Evolutionary conservation across 2,888 invertebrate species (phyloP), one percentile per base, ranked within the genome.

Genomic region (Coelopa pilipes): DNA sequence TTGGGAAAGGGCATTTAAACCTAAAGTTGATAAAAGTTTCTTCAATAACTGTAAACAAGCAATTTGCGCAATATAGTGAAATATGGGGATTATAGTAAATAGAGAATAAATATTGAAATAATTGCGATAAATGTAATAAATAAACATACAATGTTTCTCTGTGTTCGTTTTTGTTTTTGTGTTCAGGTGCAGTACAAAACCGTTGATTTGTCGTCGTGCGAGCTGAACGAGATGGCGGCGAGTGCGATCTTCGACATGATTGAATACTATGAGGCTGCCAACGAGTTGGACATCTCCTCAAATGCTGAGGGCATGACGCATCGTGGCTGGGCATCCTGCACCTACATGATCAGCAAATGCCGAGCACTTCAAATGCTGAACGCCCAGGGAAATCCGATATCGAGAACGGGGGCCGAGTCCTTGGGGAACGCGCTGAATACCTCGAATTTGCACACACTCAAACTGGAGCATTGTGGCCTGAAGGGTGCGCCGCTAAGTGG

Each of bases 221-320:
- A 83, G 13, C 77, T 88, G 71, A 82, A 83, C 67, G 88, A 88
- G 80, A 86, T 90, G 89, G 89, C 90, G 75, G 90, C 93, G 59
- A 93, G 94, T 80, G 93, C 95, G 60, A 86, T 97, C 71, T 96
- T 95, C 86, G 96, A 97, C 86, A 96, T 96, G 94, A 90, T 96
- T 77, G 96, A 97, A 85, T 97, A 94, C 86, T 97, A 97, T 87
- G 96, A 96, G 85, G 94, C 96, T 62, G 91, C 94, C 0, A 89
- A 90, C 77, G 90, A 92, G 78, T 87, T 97, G 76, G 93, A 93
- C 84, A 92, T 97, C 77, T 92, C 93, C 49, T 92, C 92, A 69
- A 96, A 95, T 86, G 89, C 92, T 74, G 90, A 90, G 79, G 82
- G 81, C 55, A 93, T 96, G 86, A 93, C 93, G 72, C 89, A 91